Evolutionary conservation across 37 sponge, comb jelly and placozoan species (phyloP), one percentile per base, ranked within the genome.

Genomic region (Eunapius fragilis): DNA sequence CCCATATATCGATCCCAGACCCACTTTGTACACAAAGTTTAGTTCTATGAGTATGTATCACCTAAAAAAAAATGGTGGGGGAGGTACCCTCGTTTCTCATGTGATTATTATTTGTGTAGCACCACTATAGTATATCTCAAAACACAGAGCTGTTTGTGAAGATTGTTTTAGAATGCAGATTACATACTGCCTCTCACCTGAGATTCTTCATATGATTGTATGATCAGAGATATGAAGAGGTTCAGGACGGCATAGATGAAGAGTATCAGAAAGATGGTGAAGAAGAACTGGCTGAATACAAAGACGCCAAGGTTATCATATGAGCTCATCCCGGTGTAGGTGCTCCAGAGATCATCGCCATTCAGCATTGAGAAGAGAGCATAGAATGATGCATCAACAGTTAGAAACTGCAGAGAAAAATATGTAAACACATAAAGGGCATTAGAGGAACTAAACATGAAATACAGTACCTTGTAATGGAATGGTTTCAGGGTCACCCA

Each of bases 211-310:
- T 90, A 90, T 14, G 91, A 71, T 3, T 78, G 31, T 36, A 84
- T 86, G 37, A 90, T 68, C 23, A 90, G 78, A 2, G 87, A 85
- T 22, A 83, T 90, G 73, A 90, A 86, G 37, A 90, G 87, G 72
- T 90, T 90, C 36, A 86, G 87, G 3, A 90, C 91, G 33, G 72
- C 81, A 48, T 85, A 90, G 47, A 86, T 76, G 77, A 90, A 90
- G 36, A 90, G 77, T 22, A 45, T 69, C 22, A 86, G 67, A 41
- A 90, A 90, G 3, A 81, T 36, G 72, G 81, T 86, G 82, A 90
- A 77, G 74, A 78, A 90, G 0, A 86, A 0, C 31, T 83, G n/a
- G 68, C 91, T 86, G 86, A 78, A 90, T 25, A 90, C 31, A 58
- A 78, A 90, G n/a, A 77, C 85, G 2, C 58, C 58, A 0, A 31